These are phyloP conservation scores for Numida meleagris DNA, from an alignment of 2,113 vertebrate species.

Conservation along the genomic window DNA sequence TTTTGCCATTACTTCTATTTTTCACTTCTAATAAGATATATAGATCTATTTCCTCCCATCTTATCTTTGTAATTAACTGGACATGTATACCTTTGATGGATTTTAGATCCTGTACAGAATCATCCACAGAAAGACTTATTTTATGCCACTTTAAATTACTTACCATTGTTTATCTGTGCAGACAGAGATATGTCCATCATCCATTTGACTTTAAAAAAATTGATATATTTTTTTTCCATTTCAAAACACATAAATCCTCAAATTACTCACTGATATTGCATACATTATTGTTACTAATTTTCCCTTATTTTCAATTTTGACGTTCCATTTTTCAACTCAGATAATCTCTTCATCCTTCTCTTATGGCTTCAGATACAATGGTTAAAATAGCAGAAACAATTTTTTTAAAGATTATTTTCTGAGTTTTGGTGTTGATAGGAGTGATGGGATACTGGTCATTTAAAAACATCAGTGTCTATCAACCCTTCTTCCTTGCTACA, in stretches of 20 bases:
- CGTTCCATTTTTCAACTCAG: not conserved
- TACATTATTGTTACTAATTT: not conserved
- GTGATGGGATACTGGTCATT: not conserved
- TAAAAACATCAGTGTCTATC: not conserved
- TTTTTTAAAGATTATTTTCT: not conserved
- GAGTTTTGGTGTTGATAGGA: not conserved
- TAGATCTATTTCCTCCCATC: not conserved
- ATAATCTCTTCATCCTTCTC: not conserved
- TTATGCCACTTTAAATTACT: not conserved
- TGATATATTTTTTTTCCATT: not conserved
- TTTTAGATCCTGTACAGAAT: not conserved
- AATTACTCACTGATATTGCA: not conserved
- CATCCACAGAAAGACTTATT: not conserved
- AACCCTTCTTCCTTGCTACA: not conserved
- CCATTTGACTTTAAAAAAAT: not conserved
- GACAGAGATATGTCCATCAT: not conserved
- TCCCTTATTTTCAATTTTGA: not conserved
- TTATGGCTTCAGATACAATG: not conserved
- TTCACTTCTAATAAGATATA: not conserved
- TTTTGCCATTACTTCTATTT: not conserved
- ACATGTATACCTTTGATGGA: not conserved
- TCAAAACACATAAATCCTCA: not conserved
- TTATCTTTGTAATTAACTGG: not conserved
- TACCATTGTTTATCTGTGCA: not conserved
- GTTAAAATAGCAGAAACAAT: not conserved